These are phyloP conservation scores for Nylanderia fulva DNA, from an alignment of 1,140 invertebrate genomes.

Conservation along the genomic window DNA sequence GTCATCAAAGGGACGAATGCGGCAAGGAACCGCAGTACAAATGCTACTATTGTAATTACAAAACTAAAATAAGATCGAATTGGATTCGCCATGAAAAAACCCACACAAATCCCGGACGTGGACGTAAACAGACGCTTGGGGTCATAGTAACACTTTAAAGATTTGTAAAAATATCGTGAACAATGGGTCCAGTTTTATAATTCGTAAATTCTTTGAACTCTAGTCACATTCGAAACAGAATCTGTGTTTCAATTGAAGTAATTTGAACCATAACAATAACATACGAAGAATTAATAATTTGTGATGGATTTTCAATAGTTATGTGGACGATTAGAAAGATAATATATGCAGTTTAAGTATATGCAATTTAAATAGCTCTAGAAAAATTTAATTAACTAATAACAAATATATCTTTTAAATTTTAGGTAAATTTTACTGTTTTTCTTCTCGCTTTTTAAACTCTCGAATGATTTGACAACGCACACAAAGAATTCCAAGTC, in stretches of 20 bases:
- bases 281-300: background rate
- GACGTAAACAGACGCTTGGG: background rate
- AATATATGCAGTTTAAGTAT: background rate
- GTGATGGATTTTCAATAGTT: background rate
- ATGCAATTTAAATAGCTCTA: background rate
- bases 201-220: background rate
- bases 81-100: conserved; percentile 50
- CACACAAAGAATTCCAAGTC: no score
- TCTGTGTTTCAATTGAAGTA: background rate
- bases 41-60: conserved; percentile 69
- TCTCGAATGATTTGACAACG: no score
- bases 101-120: conserved; percentile 1
- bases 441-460: background rate
- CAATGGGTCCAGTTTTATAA: conserved; percentile 39
- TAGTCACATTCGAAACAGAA: background rate
- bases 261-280: background rate
- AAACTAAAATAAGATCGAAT: conserved; percentile 24
- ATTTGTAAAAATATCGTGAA: background rate
- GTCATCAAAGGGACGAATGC: conserved; percentile 85
- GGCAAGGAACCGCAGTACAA: conserved; percentile 80
- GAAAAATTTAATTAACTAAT: background rate
- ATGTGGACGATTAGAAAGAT: background rate
- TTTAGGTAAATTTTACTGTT: background rate
- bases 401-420: background rate
- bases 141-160: background rate